Evolutionary conservation across 2,888 invertebrate species (phyloP), one percentile per base, ranked within the genome.

Genomic region (Hartigia nigra): DNA sequence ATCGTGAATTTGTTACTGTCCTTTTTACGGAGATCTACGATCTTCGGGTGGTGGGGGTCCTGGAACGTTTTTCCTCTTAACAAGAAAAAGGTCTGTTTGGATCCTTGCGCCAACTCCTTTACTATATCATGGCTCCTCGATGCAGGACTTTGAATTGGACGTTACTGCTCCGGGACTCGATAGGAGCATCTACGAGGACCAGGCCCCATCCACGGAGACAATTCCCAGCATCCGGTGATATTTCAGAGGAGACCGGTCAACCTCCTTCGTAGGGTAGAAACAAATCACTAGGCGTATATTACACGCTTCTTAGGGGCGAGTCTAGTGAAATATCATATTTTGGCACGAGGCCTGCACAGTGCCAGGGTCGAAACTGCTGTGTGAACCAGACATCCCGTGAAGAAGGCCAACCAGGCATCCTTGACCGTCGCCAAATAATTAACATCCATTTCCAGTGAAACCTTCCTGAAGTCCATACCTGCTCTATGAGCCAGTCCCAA

Each of bases 231-330:
- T 89, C 89, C 88, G 88, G 87, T 87, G 87, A 89, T 89, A 88
- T 88, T 87, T 89, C 85, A 86, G 84, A 80, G 77, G 79, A 76
- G 83, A 80, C 81, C 79, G 78, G 82, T 80, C 81, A 80, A 83
- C 82, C 82, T 82, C 80, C 84, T 78, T 82, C 82, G 81, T 80
- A 72, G 31, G 84, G 84, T 84, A 86, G 85, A 86, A 87, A 90
- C 90, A 90, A 90, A 90, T 90, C 89, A 89, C 86, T 83, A 81
- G 84, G 87, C 86, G 87, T 86, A 87, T 88, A 88, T 89, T 89
- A 90, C 89, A 89, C 86, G 88, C 84, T 87, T 87, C 88, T 88
- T 86, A 86, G 86, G 84, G 83, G 79, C 81, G 80, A 81, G 81
- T 70, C 82, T 83, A 82, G 84, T 90, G 88, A 90, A 90, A 89